phyloP scores from a whole-genome alignment of 2,113 vertebrate species.

The Mormyrus iriodes region DNA sequence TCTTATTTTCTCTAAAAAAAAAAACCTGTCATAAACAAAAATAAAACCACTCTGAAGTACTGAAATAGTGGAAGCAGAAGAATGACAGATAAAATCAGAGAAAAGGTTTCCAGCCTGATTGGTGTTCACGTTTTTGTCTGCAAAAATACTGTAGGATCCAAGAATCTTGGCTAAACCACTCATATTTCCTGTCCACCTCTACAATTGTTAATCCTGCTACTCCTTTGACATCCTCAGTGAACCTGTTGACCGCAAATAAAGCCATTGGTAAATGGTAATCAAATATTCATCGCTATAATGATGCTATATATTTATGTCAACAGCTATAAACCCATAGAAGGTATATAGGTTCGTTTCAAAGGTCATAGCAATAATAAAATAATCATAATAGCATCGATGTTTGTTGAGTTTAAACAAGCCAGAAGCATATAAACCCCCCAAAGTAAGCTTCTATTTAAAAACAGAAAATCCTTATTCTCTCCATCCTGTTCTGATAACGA shows the following conservation, averaged over 20 bases:
- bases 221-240: not conserved
- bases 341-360: not conserved
- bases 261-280: not conserved
- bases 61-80: not conserved
- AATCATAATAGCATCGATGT: not conserved
- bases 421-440: not conserved
- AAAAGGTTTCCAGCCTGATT: not conserved
- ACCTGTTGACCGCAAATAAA: not conserved
- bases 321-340: not conserved
- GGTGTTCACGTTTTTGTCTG: not conserved
- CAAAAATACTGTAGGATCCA: not conserved
- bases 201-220: not conserved
- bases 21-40: not conserved
- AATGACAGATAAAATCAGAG: not conserved
- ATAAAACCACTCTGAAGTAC: not conserved
- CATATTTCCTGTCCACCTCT: not conserved
- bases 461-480: not conserved
- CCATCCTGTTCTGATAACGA: slow-evolving; percentile 9
- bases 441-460: not conserved
- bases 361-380: not conserved
- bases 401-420: not conserved
- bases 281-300: not conserved
- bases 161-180: not conserved
- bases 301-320: not conserved
- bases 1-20: not conserved